These are phyloP conservation scores for Plotosus lineatus DNA, from an alignment of 2,113 vertebrate species.

Conservation along the genomic window DNA sequence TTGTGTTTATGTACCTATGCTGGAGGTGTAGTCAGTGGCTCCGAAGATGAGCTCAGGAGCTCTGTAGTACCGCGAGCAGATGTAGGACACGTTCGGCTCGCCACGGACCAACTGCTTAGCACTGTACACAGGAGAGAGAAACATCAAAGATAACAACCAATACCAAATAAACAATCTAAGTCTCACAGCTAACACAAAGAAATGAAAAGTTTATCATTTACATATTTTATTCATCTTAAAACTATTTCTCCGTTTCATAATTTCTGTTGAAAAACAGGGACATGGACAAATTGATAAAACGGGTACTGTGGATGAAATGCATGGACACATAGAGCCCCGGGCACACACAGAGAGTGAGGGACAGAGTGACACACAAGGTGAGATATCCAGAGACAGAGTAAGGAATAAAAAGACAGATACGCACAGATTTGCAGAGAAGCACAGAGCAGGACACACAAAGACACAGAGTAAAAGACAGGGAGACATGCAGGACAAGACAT, in stretches of 20 bases:
- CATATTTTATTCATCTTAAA: neutral
- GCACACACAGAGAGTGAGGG: neutral
- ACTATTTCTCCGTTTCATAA: neutral
- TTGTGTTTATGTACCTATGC: slow-evolving; percentile 84
- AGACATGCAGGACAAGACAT: neutral
- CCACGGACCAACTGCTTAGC: slow-evolving; percentile 98
- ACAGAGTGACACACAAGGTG: neutral
- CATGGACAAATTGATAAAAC: too few relatives aligned
- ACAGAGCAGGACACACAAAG: neutral
- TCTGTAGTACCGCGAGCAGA: slow-evolving; percentile 99
- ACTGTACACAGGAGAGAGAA: slow-evolving; percentile 73
- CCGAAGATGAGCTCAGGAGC: slow-evolving; percentile 99
- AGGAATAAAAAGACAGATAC: too few relatives aligned
- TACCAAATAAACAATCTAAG: neutral
- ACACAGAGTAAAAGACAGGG: neutral
- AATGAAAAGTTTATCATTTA: neutral
- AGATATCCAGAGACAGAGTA: too few relatives aligned
- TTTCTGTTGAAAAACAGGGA: too few relatives aligned
- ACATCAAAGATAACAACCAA: neutral
- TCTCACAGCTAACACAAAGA: neutral
- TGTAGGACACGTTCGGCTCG: slow-evolving; percentile 98
- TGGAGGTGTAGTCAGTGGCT: slow-evolving; percentile 99
- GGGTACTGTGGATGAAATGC: too few relatives aligned
- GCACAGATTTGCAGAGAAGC: neutral
- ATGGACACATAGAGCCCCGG: neutral